Conservation (phyloP, 1,140 invertebrate genomes). For the Lucilia sericata region DNA sequence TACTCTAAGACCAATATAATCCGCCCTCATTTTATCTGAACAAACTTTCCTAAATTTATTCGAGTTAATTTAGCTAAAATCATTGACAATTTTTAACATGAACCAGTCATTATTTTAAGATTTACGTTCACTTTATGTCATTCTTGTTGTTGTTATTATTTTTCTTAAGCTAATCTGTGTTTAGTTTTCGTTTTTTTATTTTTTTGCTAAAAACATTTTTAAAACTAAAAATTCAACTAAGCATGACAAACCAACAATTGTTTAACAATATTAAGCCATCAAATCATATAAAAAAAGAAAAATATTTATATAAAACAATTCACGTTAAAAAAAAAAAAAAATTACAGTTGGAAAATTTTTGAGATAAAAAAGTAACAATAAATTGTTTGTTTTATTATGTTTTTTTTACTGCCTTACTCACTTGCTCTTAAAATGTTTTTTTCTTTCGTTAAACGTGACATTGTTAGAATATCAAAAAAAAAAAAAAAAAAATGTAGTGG, state of each 20-base stretch:
- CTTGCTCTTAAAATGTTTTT: not conserved
- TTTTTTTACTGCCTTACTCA: not conserved
- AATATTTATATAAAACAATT: not conserved
- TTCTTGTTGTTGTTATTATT: too few relatives aligned
- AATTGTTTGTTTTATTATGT: not conserved
- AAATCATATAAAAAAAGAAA: not conserved
- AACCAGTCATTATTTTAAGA: not conserved
- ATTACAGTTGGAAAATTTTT: not conserved
- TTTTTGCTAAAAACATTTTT: not conserved
- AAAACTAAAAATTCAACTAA: conserved; percentile 18
- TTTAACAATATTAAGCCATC: not conserved
- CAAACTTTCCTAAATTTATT: not conserved
- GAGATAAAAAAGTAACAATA: not conserved
- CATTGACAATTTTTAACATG: not conserved
- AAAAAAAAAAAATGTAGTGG: not conserved
- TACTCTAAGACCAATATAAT: too few relatives aligned
- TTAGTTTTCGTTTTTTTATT: not conserved
- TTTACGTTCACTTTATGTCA: not conserved
- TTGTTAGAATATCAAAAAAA: not conserved
- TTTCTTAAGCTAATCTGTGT: too few relatives aligned
- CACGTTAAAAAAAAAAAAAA: not conserved
- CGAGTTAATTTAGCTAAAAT: not conserved
- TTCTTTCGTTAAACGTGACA: not conserved
- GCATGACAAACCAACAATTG: conserved; percentile 23
- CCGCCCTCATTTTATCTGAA: too few relatives aligned